These are phyloP conservation scores for Sardina pilchardus DNA, from an alignment of 2,113 vertebrate genomes.

Conservation along the genomic window DNA sequence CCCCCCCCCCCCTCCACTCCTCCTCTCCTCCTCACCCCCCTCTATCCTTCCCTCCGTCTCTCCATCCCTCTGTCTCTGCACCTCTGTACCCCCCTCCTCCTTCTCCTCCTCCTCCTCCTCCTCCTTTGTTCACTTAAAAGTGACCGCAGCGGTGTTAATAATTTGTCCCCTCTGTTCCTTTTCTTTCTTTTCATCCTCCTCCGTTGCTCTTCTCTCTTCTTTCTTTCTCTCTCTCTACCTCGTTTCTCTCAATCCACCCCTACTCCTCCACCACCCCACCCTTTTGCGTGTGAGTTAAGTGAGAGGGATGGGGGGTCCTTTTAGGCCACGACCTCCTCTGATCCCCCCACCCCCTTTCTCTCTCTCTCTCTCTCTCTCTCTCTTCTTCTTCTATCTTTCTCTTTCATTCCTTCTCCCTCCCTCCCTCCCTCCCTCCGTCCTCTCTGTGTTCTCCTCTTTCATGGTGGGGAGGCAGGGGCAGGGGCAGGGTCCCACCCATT, in stretches of 20 bases:
- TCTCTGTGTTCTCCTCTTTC: conserved; percentile 62
- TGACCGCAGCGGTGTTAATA: conserved; percentile 75
- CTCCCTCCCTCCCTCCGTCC: conserved; percentile 48
- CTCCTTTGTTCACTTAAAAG: conserved; percentile 77
- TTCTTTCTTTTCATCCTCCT: conserved; percentile 38
- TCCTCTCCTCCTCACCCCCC: conserved; percentile 48
- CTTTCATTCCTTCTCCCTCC: conserved; percentile 12
- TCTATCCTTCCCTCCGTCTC: conserved; percentile 45
- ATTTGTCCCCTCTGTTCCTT: conserved; percentile 69
- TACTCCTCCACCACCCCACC: background rate
- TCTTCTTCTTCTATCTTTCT: conserved; percentile 29
- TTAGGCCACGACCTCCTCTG: conserved; percentile 48
- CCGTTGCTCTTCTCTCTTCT: background rate
- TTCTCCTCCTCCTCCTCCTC: conserved; percentile 49
- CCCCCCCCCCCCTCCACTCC: conserved; percentile 47
- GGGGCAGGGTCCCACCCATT: conserved; percentile 67
- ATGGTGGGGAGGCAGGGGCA: conserved; percentile 63
- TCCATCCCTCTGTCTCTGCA: background rate
- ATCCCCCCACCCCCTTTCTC: conserved; percentile 28
- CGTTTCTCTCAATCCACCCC: background rate
- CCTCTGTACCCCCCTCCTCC: background rate
- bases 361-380: conserved; percentile 30
- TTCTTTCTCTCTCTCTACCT: background rate
- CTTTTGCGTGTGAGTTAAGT: conserved; percentile 67
- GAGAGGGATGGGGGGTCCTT: conserved; percentile 64